A percentile compares a stretch with the other conserved stretches of the same genome.
Conservation (phyloP, 1,140 invertebrate species). For the Macrobrachium rosenbergii region DNA sequence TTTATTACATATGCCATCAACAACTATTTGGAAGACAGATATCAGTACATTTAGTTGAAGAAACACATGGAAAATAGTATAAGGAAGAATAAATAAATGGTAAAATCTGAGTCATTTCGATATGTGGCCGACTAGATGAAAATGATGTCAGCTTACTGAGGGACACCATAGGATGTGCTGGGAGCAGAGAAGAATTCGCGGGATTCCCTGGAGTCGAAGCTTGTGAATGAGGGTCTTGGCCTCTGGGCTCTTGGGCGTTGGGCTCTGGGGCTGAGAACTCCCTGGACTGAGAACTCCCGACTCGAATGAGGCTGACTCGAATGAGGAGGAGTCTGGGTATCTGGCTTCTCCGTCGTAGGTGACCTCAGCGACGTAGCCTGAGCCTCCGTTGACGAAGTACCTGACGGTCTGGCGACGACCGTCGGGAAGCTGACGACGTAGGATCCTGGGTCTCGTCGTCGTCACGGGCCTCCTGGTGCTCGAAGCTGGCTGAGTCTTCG, state of each 20-base stretch:
- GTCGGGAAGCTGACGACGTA: slow-evolving; percentile 44
- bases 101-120: too few relatives aligned
- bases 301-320: not conserved
- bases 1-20: too few relatives aligned
- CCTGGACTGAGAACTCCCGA: not conserved
- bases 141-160: not conserved
- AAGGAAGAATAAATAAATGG: too few relatives aligned
- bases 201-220: too few relatives aligned
- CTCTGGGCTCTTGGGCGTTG: too few relatives aligned
- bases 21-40: too few relatives aligned
- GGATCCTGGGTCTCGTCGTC: slow-evolving; percentile 33
- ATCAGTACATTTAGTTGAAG: too few relatives aligned
- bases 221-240: too few relatives aligned
- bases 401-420: slow-evolving; percentile 30
- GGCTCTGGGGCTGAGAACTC: not conserved
- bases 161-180: not conserved
- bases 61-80: too few relatives aligned
- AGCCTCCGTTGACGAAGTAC: slow-evolving; percentile 43
- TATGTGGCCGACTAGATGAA: too few relatives aligned
- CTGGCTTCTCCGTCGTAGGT: slow-evolving; percentile 38
- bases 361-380: slow-evolving; percentile 41
- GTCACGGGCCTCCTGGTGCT: slow-evolving; percentile 28
- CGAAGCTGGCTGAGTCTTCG: slow-evolving; percentile 3
- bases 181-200: not conserved
- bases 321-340: slow-evolving; percentile 12